phyloP scores from a whole-genome alignment of 2,113 vertebrate genomes.

The Ophiodon elongatus region DNA sequence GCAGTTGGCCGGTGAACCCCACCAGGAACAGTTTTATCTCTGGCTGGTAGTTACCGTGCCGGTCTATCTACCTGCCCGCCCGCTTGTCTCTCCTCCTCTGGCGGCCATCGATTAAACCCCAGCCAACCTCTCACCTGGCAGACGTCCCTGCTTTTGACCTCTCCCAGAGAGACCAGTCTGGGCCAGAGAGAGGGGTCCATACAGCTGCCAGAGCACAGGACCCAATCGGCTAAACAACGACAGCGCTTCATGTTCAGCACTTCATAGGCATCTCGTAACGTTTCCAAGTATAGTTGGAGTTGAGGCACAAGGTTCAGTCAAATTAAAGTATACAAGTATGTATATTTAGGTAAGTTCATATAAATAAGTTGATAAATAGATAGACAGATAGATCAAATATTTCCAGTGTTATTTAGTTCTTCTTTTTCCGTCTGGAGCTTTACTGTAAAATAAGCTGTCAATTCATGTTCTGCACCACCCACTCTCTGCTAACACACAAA shows the following conservation, averaged over 20 bases:
- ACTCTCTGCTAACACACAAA: constrained; percentile 34
- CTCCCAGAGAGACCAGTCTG: constrained; percentile 57
- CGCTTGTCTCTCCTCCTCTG: constrained; percentile 47
- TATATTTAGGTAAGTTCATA: constrained; percentile 1
- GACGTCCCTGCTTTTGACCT: constrained; percentile 63
- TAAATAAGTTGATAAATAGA: not conserved
- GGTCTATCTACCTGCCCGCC: constrained; percentile 52
- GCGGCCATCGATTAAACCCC: constrained; percentile 68
- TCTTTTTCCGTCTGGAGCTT: constrained; percentile 25
- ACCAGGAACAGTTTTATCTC: constrained; percentile 72
- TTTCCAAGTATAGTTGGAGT: constrained; percentile 27
- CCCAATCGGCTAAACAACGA: constrained; percentile 52
- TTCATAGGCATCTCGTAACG: constrained; percentile 8
- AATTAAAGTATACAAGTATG: not conserved
- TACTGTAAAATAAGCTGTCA: constrained; percentile 45
- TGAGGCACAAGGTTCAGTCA: not conserved
- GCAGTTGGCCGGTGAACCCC: constrained; percentile 62
- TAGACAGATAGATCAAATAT: constrained; percentile 9
- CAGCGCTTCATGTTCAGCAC: constrained; percentile 33
- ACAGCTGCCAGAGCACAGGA: constrained; percentile 56
- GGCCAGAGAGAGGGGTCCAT: constrained; percentile 43
- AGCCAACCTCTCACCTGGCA: constrained; percentile 77
- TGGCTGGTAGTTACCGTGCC: constrained; percentile 52
- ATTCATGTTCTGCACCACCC: constrained; percentile 41
- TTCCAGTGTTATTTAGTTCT: constrained; percentile 16